Conservation (phyloP, 2,888 invertebrate species). For the Keiferia lycopersicella region DNA sequence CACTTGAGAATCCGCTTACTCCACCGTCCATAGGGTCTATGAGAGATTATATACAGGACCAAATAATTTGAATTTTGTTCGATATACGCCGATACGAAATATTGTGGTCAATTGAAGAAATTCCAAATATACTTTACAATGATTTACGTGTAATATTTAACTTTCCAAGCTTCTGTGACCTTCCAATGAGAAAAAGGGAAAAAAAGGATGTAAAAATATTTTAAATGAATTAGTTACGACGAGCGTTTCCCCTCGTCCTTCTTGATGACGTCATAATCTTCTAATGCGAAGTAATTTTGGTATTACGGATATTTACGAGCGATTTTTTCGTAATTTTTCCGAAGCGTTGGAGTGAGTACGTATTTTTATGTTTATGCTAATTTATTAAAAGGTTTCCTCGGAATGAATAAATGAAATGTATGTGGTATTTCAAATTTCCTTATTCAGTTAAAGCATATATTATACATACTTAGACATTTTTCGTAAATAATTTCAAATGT, state of each 20-base stretch:
- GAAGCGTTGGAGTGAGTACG: slow-evolving; percentile 38
- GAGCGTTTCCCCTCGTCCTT: background rate
- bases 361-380: slow-evolving; percentile 56
- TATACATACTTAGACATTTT: too few relatives aligned
- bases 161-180: background rate
- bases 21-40: too few relatives aligned
- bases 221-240: background rate
- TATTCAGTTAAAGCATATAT: background rate
- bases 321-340: slow-evolving; percentile 25
- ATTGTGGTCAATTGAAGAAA: too few relatives aligned
- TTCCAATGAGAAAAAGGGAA: background rate
- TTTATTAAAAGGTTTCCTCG: slow-evolving; percentile 59
- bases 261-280: slow-evolving; percentile 34
- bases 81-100: too few relatives aligned
- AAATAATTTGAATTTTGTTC: too few relatives aligned
- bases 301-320: slow-evolving; percentile 46
- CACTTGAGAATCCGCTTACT: too few relatives aligned
- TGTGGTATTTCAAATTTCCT: slow-evolving; percentile 1
- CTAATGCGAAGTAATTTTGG: slow-evolving; percentile 51
- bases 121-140: too few relatives aligned
- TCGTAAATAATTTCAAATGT: background rate
- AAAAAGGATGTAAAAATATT: background rate
- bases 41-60: too few relatives aligned
- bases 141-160: too few relatives aligned
- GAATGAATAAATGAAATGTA: slow-evolving; percentile 24